These are phyloP conservation scores for Nerophis ophidion DNA, from an alignment of 2,113 vertebrate genomes.

Conservation along the genomic window DNA sequence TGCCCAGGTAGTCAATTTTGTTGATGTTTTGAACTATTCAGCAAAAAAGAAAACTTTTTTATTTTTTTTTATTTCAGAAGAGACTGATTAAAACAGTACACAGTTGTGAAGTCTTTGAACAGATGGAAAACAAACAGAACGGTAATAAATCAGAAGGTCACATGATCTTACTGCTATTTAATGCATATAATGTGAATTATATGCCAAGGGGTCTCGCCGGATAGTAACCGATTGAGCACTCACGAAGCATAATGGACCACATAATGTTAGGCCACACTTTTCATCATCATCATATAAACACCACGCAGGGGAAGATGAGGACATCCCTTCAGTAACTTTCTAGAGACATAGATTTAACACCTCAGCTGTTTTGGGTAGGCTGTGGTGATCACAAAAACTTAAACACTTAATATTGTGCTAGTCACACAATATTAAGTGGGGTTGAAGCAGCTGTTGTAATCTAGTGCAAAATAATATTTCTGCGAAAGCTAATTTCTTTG, in stretches of 20 bases:
- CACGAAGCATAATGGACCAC: neutral
- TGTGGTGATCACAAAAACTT: neutral
- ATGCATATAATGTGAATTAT: slow-evolving; percentile 4
- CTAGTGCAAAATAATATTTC: slow-evolving; percentile 36
- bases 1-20: too few relatives aligned
- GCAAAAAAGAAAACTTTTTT: neutral
- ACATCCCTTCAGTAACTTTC: neutral
- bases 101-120: slow-evolving; percentile 4
- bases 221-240: neutral
- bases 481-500: slow-evolving; percentile 49
- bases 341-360: neutral
- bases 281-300: neutral
- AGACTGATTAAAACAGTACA: neutral
- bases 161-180: neutral
- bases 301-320: neutral
- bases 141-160: slow-evolving; percentile 1
- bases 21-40: neutral
- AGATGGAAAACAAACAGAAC: neutral
- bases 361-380: neutral
- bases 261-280: neutral
- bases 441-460: slow-evolving; percentile 51
- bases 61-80: neutral
- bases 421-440: slow-evolving; percentile 7
- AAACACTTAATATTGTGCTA: too few relatives aligned
- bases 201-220: neutral